Evolutionary conservation across 2,113 vertebrate genomes (phyloP).

Genomic region (Lampris megalopsis): DNA sequence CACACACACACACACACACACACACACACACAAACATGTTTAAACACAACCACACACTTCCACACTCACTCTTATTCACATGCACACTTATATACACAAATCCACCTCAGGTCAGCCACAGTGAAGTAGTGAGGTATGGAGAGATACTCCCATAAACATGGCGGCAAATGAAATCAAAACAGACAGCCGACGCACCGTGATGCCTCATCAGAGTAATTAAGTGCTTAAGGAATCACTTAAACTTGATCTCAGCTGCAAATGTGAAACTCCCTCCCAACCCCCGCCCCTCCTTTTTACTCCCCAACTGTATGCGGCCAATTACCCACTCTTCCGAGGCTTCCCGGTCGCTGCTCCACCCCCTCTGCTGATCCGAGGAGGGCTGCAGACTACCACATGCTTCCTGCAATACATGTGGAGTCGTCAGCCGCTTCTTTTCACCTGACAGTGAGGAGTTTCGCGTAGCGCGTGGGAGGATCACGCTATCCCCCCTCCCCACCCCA

Average conservation of each 20-base stretch:
- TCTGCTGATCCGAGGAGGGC: too few relatives aligned
- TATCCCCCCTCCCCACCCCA: too few relatives aligned
- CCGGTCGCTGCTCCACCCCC: too few relatives aligned
- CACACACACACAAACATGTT: background rate
- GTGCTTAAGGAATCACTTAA: constrained; percentile 62
- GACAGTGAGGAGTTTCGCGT: too few relatives aligned
- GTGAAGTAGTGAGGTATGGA: constrained; percentile 26
- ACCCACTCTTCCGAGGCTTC: too few relatives aligned
- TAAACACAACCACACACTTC: background rate
- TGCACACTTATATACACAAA: constrained; percentile 26
- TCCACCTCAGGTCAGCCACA: constrained; percentile 49
- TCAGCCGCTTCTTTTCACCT: too few relatives aligned
- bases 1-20: background rate
- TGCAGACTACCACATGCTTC: too few relatives aligned
- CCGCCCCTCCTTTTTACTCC: too few relatives aligned
- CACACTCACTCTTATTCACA: background rate
- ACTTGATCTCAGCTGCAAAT: constrained; percentile 49
- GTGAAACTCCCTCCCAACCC: background rate
- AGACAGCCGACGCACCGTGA: constrained; percentile 60
- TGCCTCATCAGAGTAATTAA: constrained; percentile 69
- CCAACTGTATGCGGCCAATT: too few relatives aligned
- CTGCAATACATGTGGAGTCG: too few relatives aligned
- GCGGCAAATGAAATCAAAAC: constrained; percentile 66
- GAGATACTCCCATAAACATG: constrained; percentile 51
- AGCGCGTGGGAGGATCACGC: too few relatives aligned